Evolutionary conservation across 2,797 vertebrate genomes (phyloP).

Genomic region (Sebastes cheni): DNA sequence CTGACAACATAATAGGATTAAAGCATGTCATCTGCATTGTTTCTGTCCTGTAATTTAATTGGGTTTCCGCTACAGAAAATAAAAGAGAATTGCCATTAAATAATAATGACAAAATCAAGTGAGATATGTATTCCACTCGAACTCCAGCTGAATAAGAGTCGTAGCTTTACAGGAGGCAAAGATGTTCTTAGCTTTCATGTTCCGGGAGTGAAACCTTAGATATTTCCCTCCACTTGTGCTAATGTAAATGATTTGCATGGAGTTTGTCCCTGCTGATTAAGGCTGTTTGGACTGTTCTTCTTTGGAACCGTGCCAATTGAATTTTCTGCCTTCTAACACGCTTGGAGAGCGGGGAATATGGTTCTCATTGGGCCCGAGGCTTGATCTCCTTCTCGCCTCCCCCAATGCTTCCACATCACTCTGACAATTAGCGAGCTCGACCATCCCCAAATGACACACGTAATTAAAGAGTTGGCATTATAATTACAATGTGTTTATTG

Average conservation of each 20-base stretch:
- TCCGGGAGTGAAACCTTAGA: conserved; percentile 39
- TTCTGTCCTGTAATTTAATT: neutral
- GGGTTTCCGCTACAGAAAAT: neutral
- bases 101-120: neutral
- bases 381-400: conserved; percentile 61
- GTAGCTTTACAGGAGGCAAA: conserved; percentile 2
- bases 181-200: conserved; percentile 25
- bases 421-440: conserved; percentile 66
- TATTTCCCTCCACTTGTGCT: conserved; percentile 49
- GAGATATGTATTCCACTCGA: neutral
- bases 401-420: conserved; percentile 62
- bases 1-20: neutral
- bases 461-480: conserved; percentile 78
- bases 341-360: conserved; percentile 66
- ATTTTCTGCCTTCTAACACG: conserved; percentile 73
- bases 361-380: conserved; percentile 63
- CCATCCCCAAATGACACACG: conserved; percentile 71
- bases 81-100: neutral
- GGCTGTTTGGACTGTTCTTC: conserved; percentile 70
- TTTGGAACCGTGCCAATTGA: conserved; percentile 73
- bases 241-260: conserved; percentile 73
- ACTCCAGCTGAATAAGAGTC: neutral
- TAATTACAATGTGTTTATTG: conserved; percentile 78
- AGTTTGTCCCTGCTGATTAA: conserved; percentile 69
- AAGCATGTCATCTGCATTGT: neutral